Conservation (phyloP, 2,797 vertebrate genomes). For the Falco concolor region DNA sequence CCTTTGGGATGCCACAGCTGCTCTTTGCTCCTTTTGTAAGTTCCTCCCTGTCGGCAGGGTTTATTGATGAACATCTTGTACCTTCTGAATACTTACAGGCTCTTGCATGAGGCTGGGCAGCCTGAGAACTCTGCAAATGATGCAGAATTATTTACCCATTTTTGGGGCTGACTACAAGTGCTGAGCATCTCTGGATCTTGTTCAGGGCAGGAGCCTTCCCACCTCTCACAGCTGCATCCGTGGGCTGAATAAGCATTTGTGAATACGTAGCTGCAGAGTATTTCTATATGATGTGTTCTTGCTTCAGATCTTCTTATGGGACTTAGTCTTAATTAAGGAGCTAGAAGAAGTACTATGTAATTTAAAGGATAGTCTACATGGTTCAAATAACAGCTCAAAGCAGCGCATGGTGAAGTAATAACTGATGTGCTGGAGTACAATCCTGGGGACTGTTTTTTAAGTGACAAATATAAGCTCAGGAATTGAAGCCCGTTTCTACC, state of each 20-base stretch:
- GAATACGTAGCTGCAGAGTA: neutral
- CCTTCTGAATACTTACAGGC: neutral
- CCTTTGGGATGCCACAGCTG: neutral
- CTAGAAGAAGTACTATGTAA: neutral
- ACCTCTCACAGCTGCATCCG: rapidly evolving
- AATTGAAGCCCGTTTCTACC: neutral
- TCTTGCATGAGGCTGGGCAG: neutral
- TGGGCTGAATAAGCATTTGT: neutral
- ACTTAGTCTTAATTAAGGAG: neutral
- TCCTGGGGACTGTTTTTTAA: neutral
- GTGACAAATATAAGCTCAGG: neutral
- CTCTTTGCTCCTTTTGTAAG: neutral
- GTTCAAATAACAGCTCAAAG: neutral
- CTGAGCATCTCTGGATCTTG: neutral
- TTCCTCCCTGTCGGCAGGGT: neutral
- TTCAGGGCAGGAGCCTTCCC: neutral
- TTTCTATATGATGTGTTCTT: neutral
- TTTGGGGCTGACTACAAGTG: neutral
- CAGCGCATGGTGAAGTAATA: neutral
- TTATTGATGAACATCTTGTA: neutral
- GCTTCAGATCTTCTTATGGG: neutral
- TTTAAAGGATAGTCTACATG: neutral
- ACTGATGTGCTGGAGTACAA: neutral
- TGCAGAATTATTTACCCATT: neutral
- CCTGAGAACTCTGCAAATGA: too few species aligned